These are phyloP conservation scores for Oreochromis aureus DNA, from an alignment of 2,113 vertebrate genomes.

Conservation along the genomic window DNA sequence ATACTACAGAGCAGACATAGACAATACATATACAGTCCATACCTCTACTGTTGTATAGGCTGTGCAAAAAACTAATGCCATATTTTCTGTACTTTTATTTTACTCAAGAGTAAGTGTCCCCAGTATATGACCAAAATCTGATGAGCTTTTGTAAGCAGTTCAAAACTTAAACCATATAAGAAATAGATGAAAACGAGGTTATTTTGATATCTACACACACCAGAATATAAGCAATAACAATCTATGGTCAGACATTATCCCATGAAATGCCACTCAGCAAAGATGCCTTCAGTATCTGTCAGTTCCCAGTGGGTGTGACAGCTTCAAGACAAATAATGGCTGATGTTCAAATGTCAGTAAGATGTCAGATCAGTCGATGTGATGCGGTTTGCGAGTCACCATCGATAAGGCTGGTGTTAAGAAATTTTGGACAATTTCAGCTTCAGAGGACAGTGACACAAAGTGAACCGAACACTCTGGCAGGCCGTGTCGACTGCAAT, in stretches of 20 bases:
- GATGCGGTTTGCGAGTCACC: constrained; percentile 17
- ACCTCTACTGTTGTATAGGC: background rate
- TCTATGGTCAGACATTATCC: background rate
- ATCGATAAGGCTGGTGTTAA: background rate
- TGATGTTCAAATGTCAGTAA: constrained; percentile 42
- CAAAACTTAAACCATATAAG: background rate
- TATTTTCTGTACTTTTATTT: background rate
- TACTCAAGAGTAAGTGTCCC: background rate
- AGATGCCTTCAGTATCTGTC: background rate
- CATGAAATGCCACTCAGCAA: constrained; percentile 4
- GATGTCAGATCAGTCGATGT: constrained; percentile 16
- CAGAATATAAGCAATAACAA: background rate
- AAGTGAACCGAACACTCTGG: constrained; percentile 33
- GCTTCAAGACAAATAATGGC: constrained; percentile 19
- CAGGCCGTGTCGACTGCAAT: background rate
- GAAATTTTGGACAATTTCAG: background rate
- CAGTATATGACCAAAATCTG: background rate
- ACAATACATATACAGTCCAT: background rate
- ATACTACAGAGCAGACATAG: background rate
- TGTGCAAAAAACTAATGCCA: accelerated
- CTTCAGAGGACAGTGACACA: constrained; percentile 27
- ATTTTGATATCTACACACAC: background rate
- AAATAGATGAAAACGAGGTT: background rate
- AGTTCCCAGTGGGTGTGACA: constrained; percentile 14
- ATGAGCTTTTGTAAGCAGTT: background rate